Evolutionary conservation across 2,113 vertebrate species (phyloP), one percentile per base, ranked within the genome.

Genomic region (Ranitomeya variabilis): DNA sequence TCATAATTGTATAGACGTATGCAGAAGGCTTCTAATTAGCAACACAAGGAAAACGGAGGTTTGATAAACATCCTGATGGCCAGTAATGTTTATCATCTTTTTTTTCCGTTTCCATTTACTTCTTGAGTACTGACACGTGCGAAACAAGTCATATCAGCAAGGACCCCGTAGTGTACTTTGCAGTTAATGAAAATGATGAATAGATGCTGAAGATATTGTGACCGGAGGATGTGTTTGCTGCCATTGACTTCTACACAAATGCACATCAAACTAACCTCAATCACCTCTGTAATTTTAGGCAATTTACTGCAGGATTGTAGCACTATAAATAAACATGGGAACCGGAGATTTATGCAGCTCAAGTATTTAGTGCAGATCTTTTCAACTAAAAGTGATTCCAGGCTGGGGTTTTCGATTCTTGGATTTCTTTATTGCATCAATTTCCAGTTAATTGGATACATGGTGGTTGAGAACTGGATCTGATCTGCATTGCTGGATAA

Each of bases 241-340:
- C 62, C 21, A 26, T 55, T 87, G 23, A 73, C 23, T 60, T 66
- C 86, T 87, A 82, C 57, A 83, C 80, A 88, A 74, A 88, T 88
- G 71, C 59, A 77, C 87, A 88, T 60, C 80, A 71, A 87, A 74
- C 78, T 73, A 66, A 82, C 86, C 86, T 82, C 86, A 60, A 69
- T 59, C 78, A 87, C 86, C 79, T 87, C 79, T 87, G 78, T 80
- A 87, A 87, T 87, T 87, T 80, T 57, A 45, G 54, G 86, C 78
- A 87, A 73, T 87, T 87, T 82, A 74, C 78, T 60, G 66, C 18
- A 80, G 74, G 21, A 87, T 80, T 69, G 78, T 60, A 23, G 16
- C 11, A 62, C 86, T 87, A 87, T 80, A 87, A 81, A 86, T 86
- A 86, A 78, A 86, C 57, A 66, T 10, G 31, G 26, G 45, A 71